phyloP scores from a whole-genome alignment of 2,888 invertebrate genomes.

The Marasmarcha lunaedactyla region DNA sequence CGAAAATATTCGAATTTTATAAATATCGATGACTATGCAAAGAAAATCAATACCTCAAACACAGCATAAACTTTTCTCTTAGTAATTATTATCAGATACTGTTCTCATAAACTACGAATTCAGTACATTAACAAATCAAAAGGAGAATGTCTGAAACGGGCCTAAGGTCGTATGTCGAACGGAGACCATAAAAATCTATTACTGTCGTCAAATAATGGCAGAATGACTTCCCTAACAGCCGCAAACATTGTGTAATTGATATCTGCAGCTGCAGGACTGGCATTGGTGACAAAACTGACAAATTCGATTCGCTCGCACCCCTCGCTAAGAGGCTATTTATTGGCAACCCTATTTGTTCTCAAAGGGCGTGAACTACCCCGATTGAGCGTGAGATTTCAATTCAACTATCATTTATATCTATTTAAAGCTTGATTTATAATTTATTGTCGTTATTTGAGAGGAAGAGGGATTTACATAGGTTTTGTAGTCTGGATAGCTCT shows the following conservation, averaged over 20 bases:
- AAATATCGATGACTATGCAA: constrained; percentile 2
- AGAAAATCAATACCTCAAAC: too few relatives aligned
- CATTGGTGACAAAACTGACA: constrained; percentile 63
- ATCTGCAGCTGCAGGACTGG: constrained; percentile 41
- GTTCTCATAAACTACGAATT: too few relatives aligned
- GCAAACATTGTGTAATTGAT: constrained; percentile 55
- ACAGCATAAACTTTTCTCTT: too few relatives aligned
- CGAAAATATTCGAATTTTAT: too few relatives aligned
- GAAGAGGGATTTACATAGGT: constrained; percentile 5
- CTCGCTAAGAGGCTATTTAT: constrained; percentile 29
- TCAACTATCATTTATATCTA: constrained; percentile 9
- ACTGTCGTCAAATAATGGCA: constrained; percentile 57
- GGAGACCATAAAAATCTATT: constrained; percentile 41
- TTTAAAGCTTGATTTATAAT: neutral
- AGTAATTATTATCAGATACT: too few relatives aligned
- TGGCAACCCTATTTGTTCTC: constrained; percentile 32
- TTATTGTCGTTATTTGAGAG: constrained; percentile 9
- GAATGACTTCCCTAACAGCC: constrained; percentile 57
- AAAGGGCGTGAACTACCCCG: constrained; percentile 37
- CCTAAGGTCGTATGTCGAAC: too few relatives aligned
- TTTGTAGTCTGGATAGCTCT: too few relatives aligned
- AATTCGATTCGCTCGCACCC: constrained; percentile 50
- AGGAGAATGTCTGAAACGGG: too few relatives aligned
- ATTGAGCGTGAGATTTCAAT: constrained; percentile 26
- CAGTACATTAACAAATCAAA: too few relatives aligned